These are phyloP conservation scores for Chromoteleia sp. DNA, from an alignment of 2,888 invertebrate genomes.

Conservation along the genomic window DNA sequence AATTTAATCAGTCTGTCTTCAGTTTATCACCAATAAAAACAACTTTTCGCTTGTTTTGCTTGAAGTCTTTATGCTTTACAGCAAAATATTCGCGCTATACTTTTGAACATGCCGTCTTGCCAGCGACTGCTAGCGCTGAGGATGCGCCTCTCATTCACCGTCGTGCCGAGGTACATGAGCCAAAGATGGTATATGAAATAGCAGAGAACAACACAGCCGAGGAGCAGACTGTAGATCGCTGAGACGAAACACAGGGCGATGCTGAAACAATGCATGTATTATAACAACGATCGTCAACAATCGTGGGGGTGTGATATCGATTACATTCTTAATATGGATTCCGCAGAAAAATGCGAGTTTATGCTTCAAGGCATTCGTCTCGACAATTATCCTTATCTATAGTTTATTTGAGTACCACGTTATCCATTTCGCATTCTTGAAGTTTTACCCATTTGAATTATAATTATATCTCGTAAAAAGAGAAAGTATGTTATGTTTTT, in stretches of 20 bases:
- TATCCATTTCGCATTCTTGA: constrained; percentile 14
- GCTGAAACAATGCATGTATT: constrained; percentile 80
- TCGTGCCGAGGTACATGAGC: constrained; percentile 81
- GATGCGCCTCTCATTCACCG: constrained; percentile 79
- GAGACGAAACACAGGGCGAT: constrained; percentile 85
- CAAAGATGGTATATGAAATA: constrained; percentile 84
- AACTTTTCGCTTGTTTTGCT: not conserved
- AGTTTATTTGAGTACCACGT: constrained; percentile 32
- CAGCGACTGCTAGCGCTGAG: constrained; percentile 72
- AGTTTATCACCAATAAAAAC: not conserved
- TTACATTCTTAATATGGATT: constrained; percentile 65
- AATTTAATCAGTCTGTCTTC: constrained; percentile 22
- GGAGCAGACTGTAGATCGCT: constrained; percentile 84
- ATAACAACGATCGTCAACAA: constrained; percentile 69
- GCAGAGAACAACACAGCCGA: constrained; percentile 81
- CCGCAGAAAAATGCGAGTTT: not conserved
- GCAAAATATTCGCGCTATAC: constrained; percentile 78
- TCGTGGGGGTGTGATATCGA: constrained; percentile 72
- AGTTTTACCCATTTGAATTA: constrained; percentile 9
- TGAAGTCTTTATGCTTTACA: constrained; percentile 75
- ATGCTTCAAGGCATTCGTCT: constrained; percentile 15
- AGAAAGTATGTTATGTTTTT: not conserved
- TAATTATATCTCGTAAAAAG: not conserved
- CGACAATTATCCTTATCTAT: constrained; percentile 48
- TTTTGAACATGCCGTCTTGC: constrained; percentile 76